Evolutionary conservation across 1,140 invertebrate genomes (phyloP), one percentile per base, ranked within the genome.

Genomic region (Drosophila obscura): DNA sequence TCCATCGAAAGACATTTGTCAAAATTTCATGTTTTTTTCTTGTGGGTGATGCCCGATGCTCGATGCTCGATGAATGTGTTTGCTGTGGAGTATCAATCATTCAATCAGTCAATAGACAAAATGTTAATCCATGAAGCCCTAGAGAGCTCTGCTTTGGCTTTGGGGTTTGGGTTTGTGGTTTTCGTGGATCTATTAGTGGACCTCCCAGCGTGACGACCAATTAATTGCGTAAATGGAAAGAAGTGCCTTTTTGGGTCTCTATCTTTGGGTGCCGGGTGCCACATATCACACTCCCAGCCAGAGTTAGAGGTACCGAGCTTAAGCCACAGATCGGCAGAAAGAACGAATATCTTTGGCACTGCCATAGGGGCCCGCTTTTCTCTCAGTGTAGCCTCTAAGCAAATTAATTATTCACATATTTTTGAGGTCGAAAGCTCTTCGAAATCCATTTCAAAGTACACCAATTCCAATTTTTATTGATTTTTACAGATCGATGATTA

Each of bases 141-240:
- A 39, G 11, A 13, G 35, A 39, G 35, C 11, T 13, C 11, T 39
- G 74, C 57, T 58, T 68, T 84, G 48, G 51, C 60, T 68, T 61
- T 59, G 28, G 71, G 39, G 13, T 45, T 57, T 50, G 11, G 13
- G 15, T 13, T 48, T 60, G 3, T 43, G 41, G 41, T 45, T 50
- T 15, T 39, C 35, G 11, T 39, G 35, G 56, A 65, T 75, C 78
- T 88, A 80, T 88, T 76, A 83, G 76, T 66, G 49, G 83, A 87
- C 83, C 83, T 56, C 83, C 83, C 79, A 88, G 79, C 16, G 83
- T 45, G 83, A 57, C 71, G 63, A 73, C 63, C 83, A 88, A 87
- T 88, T 87, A 87, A 87, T 87, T 88, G 82, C 82, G 83, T 88
- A 87, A 87, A 87, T 87, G 82, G 82, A 87, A 87, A 87, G 43